A percentile compares a stretch with the other conserved stretches of the same genome.
phyloP scores from a whole-genome alignment of 2,888 invertebrate genomes.

The Acrocyrtus sp. region DNA sequence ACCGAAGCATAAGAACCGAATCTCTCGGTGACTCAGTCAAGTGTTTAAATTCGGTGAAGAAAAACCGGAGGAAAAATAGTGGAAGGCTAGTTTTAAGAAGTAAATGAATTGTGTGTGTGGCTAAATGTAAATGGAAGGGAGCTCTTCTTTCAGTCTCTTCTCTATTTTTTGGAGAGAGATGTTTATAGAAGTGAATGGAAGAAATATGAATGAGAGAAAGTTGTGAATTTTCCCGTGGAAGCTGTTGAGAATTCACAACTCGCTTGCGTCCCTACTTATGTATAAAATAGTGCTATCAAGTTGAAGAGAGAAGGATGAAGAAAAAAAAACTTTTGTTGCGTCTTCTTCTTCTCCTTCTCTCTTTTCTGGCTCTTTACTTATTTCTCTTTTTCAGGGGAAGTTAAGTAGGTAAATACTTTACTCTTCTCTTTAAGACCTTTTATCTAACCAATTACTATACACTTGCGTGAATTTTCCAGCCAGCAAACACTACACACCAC shows the following conservation, averaged over 20 bases:
- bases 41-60: slow-evolving; percentile 31
- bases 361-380: too few relatives aligned
- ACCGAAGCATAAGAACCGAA: slow-evolving; percentile 25
- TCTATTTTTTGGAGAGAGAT: not conserved
- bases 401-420: slow-evolving; percentile 21
- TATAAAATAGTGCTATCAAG: not conserved
- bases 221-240: slow-evolving; percentile 12
- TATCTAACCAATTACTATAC: slow-evolving; percentile 30
- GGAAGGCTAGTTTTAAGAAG: slow-evolving; percentile 13
- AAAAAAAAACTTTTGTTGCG: slow-evolving; percentile 10
- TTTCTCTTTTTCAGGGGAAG: too few relatives aligned
- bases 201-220: not conserved
- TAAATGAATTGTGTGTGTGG: slow-evolving; percentile 31
- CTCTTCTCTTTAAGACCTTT: slow-evolving; percentile 10
- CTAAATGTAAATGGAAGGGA: slow-evolving; percentile 5
- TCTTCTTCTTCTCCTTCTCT: not conserved
- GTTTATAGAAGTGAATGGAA: not conserved
- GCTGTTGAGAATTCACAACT: slow-evolving; percentile 21
- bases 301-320: not conserved
- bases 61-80: too few relatives aligned
- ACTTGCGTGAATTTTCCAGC: slow-evolving; percentile 23
- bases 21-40: slow-evolving; percentile 28
- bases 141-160: not conserved
- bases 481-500: slow-evolving; percentile 1
- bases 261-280: too few relatives aligned